phyloP scores from a whole-genome alignment of 2,797 vertebrate genomes.

The Psittacula derbiana region DNA sequence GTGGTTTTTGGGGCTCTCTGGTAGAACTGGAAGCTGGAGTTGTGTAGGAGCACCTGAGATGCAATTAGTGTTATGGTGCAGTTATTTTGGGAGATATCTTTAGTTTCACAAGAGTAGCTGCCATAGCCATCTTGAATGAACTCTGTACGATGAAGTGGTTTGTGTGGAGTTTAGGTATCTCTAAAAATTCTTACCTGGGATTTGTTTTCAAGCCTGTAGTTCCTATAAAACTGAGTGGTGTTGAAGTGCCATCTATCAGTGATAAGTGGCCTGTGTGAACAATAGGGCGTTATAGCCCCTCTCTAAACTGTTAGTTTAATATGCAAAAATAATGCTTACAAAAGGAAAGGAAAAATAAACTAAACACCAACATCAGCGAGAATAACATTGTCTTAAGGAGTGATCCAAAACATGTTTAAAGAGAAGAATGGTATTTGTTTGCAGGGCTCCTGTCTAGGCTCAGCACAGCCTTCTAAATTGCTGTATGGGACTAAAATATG shows the following conservation, averaged over 20 bases:
- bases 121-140: conserved; percentile 13
- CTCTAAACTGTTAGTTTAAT: neutral
- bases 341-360: neutral
- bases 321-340: neutral
- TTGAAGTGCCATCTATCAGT: neutral
- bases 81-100: conserved; percentile 44
- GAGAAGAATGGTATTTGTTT: neutral
- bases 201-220: conserved; percentile 8
- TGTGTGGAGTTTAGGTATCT: neutral
- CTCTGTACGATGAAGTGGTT: neutral
- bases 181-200: neutral
- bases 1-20: neutral
- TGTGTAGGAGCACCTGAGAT: neutral
- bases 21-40: neutral
- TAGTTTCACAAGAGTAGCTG: conserved; percentile 35
- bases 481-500: neutral
- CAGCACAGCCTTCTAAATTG: neutral
- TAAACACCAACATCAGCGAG: neutral
- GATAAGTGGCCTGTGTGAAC: neutral
- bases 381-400: neutral
- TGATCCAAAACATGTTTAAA: neutral
- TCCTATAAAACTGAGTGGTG: neutral
- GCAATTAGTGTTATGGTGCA: neutral
- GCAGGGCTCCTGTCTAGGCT: neutral
- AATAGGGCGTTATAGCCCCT: neutral